Evolutionary conservation across 2,888 invertebrate species (phyloP).

Genomic region (Periphyllus acericola): DNA sequence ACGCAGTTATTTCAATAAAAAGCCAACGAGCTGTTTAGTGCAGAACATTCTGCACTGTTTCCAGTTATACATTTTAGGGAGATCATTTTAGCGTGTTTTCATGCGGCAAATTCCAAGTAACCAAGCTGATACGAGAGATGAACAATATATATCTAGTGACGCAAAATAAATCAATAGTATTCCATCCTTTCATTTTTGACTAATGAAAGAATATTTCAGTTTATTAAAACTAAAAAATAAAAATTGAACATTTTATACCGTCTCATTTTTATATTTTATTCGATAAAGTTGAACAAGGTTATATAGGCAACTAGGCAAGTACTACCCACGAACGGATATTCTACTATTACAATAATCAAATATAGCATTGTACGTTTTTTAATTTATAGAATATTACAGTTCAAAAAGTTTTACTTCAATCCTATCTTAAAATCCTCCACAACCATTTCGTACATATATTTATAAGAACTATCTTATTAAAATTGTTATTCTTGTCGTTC

Average conservation of each 20-base stretch:
- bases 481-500: too few relatives aligned
- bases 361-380: too few relatives aligned
- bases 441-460: too few relatives aligned
- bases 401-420: too few relatives aligned
- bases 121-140: not conserved
- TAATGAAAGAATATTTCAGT: not conserved
- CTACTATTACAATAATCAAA: too few relatives aligned
- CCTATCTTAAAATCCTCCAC: too few relatives aligned
- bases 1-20: not conserved
- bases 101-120: not conserved
- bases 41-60: not conserved
- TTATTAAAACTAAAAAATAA: too few relatives aligned
- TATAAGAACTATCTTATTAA: too few relatives aligned
- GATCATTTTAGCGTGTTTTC: not conserved
- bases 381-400: too few relatives aligned
- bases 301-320: too few relatives aligned
- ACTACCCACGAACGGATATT: too few relatives aligned
- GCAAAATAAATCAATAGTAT: constrained; percentile 27
- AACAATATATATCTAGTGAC: constrained; percentile 2
- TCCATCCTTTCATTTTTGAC: not conserved
- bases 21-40: not conserved
- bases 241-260: too few relatives aligned
- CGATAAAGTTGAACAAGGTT: not conserved
- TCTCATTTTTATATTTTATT: not conserved
- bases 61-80: not conserved